Base-by-base conservation (phyloP, 2,797 vertebrate genomes). In the Typhlichthys subterraneus region DNA sequence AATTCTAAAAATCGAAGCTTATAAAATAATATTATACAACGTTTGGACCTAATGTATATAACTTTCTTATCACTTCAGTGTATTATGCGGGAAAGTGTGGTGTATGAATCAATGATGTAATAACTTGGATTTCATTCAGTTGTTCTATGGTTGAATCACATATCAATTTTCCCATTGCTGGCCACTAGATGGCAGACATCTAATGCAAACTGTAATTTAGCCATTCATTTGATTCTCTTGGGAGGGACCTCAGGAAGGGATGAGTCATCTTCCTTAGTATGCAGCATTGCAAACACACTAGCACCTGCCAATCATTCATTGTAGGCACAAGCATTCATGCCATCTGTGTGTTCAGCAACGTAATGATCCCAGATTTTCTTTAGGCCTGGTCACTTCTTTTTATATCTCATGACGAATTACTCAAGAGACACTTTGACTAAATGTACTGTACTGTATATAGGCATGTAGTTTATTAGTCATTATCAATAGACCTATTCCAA, bases 181-280 rank as follows among this genome's bases (percentile, higher is more conserved):
- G 45, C 87, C 90, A 83, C 79, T 80, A 88, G 89, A 67, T 87
- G 88, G 88, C 85, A 69, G 72, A 61, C 48, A 33, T 59, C 59
- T 69, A 38, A 59, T 59, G 60, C 59, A 63, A 19, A 48, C 45
- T 23, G 19, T 65, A 61, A 31, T 69, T 79, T 72, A 60, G 38
- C 63, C 65, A 62, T 78, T 78, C 76, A 63, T 76, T 61, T 72
- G 60, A 63, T 58, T 66, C 75, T 84, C 67, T 55, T 38, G 72
- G 73, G 81, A 80, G 80, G 81, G 48, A 75, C 55, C 71, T 53
- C 69, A 72, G 72, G 65, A 82, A 72, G 66, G 80, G 80, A 88
- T 90, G 90, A 91, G 70, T 89, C 90, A 89, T 82, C 84, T 68
- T 59, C 72, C 77, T 85, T 72, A 72, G 74, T 81, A 84, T 87